A percentile compares a stretch with the other conserved stretches of the same genome.
These are phyloP conservation scores for Erebia palarica DNA, from an alignment of 2,888 invertebrate genomes.

Conservation along the genomic window DNA sequence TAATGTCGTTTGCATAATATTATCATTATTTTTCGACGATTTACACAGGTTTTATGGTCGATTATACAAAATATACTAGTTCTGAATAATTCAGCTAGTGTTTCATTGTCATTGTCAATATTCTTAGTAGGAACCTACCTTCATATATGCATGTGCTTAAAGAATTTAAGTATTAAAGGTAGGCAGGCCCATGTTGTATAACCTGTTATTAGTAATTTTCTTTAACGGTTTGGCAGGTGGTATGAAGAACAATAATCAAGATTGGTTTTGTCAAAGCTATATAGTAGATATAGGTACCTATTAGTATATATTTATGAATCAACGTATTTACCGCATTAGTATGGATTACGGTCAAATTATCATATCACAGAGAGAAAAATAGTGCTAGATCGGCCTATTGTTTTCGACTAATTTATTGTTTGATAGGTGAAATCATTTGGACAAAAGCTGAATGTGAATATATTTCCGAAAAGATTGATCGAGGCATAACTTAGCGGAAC, in stretches of 20 bases:
- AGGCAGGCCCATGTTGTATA: too few species aligned
- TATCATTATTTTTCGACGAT: constrained; percentile 5
- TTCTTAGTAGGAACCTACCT: not conserved
- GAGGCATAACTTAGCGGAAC: constrained; percentile 1
- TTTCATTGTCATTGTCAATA: constrained; percentile 11
- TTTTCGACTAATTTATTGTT: too few species aligned
- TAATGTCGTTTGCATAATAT: constrained; percentile 5
- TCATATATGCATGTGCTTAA: too few species aligned
- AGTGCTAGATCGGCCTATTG: constrained; percentile 2
- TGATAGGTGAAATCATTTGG: not conserved
- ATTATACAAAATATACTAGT: constrained; percentile 5
- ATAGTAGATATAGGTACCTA: too few species aligned
- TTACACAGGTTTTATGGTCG: constrained; percentile 5
- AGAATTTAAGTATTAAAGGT: too few species aligned
- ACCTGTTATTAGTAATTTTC: too few species aligned
- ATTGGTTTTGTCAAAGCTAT: too few species aligned
- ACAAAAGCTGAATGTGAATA: not conserved
- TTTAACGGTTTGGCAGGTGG: too few species aligned
- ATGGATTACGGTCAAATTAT: not conserved
- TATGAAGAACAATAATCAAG: too few species aligned
- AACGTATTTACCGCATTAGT: too few species aligned
- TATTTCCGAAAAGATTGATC: constrained; percentile 3
- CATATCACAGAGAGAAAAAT: constrained; percentile 4
- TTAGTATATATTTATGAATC: too few species aligned
- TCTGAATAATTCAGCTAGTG: not conserved